Evolutionary conservation across 2,797 vertebrate species (phyloP).

Genomic region (Apodemus agrarius): DNA sequence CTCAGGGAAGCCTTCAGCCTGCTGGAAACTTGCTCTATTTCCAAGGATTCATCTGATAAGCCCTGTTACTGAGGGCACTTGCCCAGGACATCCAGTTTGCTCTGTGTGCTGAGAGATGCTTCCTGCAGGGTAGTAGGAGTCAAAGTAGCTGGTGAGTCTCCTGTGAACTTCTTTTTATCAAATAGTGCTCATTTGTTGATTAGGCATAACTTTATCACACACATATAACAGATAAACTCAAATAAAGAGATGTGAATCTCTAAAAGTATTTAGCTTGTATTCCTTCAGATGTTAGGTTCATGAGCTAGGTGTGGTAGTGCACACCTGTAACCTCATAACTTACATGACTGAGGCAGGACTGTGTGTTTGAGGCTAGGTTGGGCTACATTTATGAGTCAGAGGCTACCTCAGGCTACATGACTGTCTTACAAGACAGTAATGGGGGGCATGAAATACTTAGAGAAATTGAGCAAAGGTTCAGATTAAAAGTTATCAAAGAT

Average conservation of each 20-base stretch:
- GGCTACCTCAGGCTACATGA: not conserved
- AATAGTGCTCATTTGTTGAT: not conserved
- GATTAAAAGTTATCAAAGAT: slow-evolving; percentile 20
- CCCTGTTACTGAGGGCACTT: too few relatives aligned
- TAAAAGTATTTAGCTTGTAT: not conserved
- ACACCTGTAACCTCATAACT: not conserved
- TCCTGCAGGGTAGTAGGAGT: not conserved
- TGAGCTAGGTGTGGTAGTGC: not conserved
- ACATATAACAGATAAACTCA: not conserved
- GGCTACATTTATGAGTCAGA: not conserved
- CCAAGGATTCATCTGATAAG: not conserved
- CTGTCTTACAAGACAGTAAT: not conserved
- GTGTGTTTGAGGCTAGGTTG: not conserved
- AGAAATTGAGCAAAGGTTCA: not conserved
- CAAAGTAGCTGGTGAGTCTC: not conserved
- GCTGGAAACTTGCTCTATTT: not conserved
- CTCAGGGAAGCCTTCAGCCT: not conserved
- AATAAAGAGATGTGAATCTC: not conserved
- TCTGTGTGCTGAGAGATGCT: not conserved
- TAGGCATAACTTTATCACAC: not conserved
- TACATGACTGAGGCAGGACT: not conserved
- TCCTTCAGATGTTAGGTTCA: not conserved
- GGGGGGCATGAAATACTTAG: not conserved
- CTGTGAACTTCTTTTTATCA: not conserved
- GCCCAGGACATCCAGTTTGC: not conserved